Conservation (phyloP, 1,140 invertebrate species). For the Caenorhabditis elegans region WBcel235 BX284604.4:3872001-3872500, state of each 20-base stretch:
- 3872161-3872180: conserved; percentile 41
- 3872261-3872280: conserved; percentile 66
- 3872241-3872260: conserved; percentile 8
- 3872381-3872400: conserved; percentile 51
- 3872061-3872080: conserved; percentile 33
- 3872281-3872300: conserved; percentile 52
- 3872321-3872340: conserved; percentile 64
- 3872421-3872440: conserved; percentile 68
- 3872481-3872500: conserved; percentile 67
- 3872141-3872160: neutral
- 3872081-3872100: neutral
- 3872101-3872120: neutral
- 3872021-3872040: conserved; percentile 35
- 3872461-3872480: conserved; percentile 66
- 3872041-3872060: conserved; percentile 25
- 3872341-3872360: conserved; percentile 67
- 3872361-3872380: conserved; percentile 68
- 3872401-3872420: conserved; percentile 68
- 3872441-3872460: conserved; percentile 66
- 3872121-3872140: neutral
- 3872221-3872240: conserved; percentile 51
- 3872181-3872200: conserved; percentile 56
- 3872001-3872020: conserved; percentile 27
- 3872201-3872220: conserved; percentile 61
- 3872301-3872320: conserved; percentile 53